These are phyloP conservation scores for Maconellicoccus hirsutus DNA, from an alignment of 1,140 invertebrate species.

Conservation along the genomic window DNA sequence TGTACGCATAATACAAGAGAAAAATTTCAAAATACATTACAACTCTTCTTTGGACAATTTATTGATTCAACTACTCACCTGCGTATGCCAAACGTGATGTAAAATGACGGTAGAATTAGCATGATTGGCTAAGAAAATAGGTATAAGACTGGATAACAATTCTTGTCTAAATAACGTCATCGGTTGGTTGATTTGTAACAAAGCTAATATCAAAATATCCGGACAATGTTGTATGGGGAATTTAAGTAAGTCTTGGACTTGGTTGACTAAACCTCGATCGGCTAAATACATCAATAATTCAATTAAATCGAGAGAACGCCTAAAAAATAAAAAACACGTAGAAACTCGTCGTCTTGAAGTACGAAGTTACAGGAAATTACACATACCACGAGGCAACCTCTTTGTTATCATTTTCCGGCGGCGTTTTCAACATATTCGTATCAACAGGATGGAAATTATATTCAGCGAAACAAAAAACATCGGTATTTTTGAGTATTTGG, in stretches of 20 bases:
- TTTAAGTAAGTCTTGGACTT: slow-evolving; percentile 84
- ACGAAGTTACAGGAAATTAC: neutral
- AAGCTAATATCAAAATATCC: slow-evolving; percentile 75
- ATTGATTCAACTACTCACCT: slow-evolving; percentile 33
- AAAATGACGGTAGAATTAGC: slow-evolving; percentile 86
- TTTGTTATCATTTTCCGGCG: slow-evolving; percentile 77
- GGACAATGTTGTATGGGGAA: slow-evolving; percentile 86
- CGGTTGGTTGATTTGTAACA: slow-evolving; percentile 71
- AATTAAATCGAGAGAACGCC: slow-evolving; percentile 76
- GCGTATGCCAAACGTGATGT: slow-evolving; percentile 84
- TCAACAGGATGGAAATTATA: slow-evolving; percentile 72
- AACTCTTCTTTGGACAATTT: slow-evolving; percentile 23
- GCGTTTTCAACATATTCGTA: slow-evolving; percentile 78
- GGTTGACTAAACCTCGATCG: slow-evolving; percentile 66
- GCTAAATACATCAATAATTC: slow-evolving; percentile 76
- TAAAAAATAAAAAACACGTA: slow-evolving; percentile 28
- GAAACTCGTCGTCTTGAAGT: neutral
- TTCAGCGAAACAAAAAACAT: slow-evolving; percentile 90
- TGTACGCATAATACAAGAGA: slow-evolving; percentile 23
- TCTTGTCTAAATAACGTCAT: slow-evolving; percentile 68
- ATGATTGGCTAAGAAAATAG: slow-evolving; percentile 86
- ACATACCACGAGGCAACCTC: slow-evolving; percentile 72
- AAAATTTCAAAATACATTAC: neutral
- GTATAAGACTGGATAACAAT: slow-evolving; percentile 69
- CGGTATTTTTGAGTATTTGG: slow-evolving; percentile 76